Evolutionary conservation across 2,113 vertebrate species (phyloP).

Genomic region (Solea solea): DNA sequence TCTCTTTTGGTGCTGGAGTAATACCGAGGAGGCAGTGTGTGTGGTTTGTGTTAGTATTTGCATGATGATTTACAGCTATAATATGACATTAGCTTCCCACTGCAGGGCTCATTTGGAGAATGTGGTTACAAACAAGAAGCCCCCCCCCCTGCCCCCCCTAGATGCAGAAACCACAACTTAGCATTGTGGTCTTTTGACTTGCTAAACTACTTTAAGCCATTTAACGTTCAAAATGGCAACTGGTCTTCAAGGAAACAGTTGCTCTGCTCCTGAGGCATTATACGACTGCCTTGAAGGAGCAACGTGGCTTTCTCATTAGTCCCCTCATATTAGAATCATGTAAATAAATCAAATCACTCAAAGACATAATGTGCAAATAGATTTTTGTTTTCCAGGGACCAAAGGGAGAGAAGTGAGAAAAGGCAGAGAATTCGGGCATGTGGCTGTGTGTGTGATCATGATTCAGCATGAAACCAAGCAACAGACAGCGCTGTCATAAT

Average conservation of each 20-base stretch:
- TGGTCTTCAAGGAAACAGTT: neutral
- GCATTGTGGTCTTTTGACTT: neutral
- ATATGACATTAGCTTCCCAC: neutral
- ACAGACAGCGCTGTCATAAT: slow-evolving; percentile 67
- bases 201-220: neutral
- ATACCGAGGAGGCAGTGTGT: neutral
- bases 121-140: neutral
- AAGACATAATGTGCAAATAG: slow-evolving; percentile 20
- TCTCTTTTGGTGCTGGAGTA: slow-evolving; percentile 24
- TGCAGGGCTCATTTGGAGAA: neutral
- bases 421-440: slow-evolving; percentile 20
- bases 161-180: neutral
- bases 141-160: too few species aligned
- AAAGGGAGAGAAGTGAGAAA: slow-evolving; percentile 32
- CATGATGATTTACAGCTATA: slow-evolving; percentile 3
- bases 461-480: slow-evolving; percentile 73
- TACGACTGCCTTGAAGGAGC: neutral
- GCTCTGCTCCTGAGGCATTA: neutral
- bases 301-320: neutral
- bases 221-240: neutral
- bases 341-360: slow-evolving; percentile 29
- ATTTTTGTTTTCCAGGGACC: slow-evolving; percentile 20
- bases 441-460: slow-evolving; percentile 41
- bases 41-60: slow-evolving; percentile 30
- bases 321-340: slow-evolving; percentile 24